Evolutionary conservation across 2,888 invertebrate species (phyloP), one percentile per base, ranked within the genome.

Genomic region (Sabatieria punctata): DNA sequence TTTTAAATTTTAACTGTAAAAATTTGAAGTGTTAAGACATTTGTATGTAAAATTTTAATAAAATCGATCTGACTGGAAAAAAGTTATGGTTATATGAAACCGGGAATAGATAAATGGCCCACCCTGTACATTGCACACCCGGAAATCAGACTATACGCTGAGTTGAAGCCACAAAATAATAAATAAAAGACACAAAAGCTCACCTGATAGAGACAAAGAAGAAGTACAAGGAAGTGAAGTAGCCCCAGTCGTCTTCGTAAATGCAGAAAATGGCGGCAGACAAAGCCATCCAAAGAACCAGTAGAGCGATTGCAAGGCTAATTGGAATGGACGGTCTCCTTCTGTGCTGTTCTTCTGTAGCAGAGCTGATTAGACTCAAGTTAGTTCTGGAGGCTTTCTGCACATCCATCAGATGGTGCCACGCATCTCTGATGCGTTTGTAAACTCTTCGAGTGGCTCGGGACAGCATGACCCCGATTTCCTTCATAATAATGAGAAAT

Each of bases 131-230:
- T n/a, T n/a, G n/a, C n/a, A n/a, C n/a, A n/a, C n/a, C n/a, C n/a
- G n/a, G n/a, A n/a, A n/a, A n/a, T n/a, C n/a, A n/a, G n/a, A n/a
- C n/a, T n/a, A n/a, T n/a, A n/a, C n/a, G n/a, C n/a, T n/a, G n/a
- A n/a, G n/a, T n/a, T n/a, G n/a, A n/a, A n/a, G n/a, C n/a, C n/a
- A n/a, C n/a, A n/a, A n/a, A n/a, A n/a, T n/a, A n/a, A n/a, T n/a
- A n/a, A n/a, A n/a, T n/a, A n/a, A n/a, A n/a, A n/a, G n/a, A n/a
- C n/a, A n/a, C 2, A 3, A 41, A 21, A 13, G 27, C 45, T 40
- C 19, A 58, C 59, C 58, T 57, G 45, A 62, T 62, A 1, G 62
- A 63, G 2, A 62, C 59, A 42, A 62, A 60, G 50, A 57, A 62
- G 49, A 62, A 62, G 53, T 61, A 61, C 27, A 61, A 54, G 22